Conservation (phyloP, 2,797 vertebrate species). For the Malacoraja senta region DNA sequence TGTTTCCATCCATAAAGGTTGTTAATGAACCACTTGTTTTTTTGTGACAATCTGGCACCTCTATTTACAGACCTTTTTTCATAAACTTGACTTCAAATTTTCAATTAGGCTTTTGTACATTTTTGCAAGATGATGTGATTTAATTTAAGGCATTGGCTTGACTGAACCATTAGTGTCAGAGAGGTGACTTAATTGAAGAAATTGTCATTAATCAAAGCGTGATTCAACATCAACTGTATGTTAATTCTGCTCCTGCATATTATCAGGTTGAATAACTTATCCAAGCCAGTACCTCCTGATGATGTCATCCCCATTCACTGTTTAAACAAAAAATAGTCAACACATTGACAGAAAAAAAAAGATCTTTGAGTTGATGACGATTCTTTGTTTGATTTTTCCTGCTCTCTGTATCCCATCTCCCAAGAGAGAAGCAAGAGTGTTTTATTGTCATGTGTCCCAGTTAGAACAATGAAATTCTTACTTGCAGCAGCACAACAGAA, state of each 20-base stretch:
- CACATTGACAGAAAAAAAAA: neutral
- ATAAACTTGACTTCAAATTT: neutral
- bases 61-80: neutral
- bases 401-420: neutral
- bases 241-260: conserved; percentile 10
- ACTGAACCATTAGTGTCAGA: neutral
- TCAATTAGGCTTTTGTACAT: neutral
- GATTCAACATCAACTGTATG: conserved; percentile 21
- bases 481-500: too few relatives aligned
- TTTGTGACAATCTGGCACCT: neutral
- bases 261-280: conserved; percentile 27
- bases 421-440: too few relatives aligned
- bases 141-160: neutral
- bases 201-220: conserved; percentile 14
- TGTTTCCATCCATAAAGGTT: neutral
- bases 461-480: too few relatives aligned
- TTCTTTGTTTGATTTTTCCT: neutral
- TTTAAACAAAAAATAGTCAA: conserved; percentile 13
- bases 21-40: neutral
- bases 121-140: neutral
- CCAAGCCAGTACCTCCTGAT: conserved; percentile 20
- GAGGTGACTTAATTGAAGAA: conserved; percentile 18
- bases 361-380: neutral
- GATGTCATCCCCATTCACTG: conserved; percentile 30
- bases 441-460: too few relatives aligned